Conservation (phyloP, 2,888 invertebrate genomes). For the Philopedon plagiatum region DNA sequence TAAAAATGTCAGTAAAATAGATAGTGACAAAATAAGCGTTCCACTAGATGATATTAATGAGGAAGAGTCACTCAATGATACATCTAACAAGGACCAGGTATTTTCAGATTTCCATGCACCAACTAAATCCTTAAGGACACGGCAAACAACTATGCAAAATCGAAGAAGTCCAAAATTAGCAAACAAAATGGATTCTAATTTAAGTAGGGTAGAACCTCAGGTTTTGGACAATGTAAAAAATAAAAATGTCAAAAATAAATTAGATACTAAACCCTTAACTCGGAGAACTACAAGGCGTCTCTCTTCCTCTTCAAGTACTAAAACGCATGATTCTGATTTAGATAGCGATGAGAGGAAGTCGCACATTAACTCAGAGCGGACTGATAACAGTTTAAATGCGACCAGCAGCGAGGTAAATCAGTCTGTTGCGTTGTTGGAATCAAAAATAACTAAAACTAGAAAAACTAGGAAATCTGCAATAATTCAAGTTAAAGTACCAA, state of each 20-base stretch:
- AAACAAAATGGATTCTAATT: not conserved
- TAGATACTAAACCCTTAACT: not conserved
- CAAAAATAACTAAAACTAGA: conserved; percentile 52
- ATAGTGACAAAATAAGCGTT: not conserved
- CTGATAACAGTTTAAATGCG: conserved; percentile 35
- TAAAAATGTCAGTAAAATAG: no score
- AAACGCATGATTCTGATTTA: conserved; percentile 19
- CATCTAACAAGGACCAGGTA: not conserved
- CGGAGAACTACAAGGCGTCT: not conserved
- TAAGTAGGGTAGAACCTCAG: not conserved
- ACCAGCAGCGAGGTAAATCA: conserved; percentile 17
- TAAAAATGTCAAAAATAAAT: not conserved
- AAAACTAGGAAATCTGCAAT: conserved; percentile 37
- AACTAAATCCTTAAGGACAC: not conserved
- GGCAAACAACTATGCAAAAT: not conserved
- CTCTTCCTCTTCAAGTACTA: not conserved
- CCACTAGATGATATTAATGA: not conserved
- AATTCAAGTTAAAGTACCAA: conserved; percentile 51
- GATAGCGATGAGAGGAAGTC: conserved; percentile 33
- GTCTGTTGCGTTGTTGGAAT: conserved; percentile 51
- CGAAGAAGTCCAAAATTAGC: not conserved
- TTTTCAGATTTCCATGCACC: no score
- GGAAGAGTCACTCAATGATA: no score
- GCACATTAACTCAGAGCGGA: not conserved
- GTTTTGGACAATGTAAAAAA: not conserved